Base-by-base conservation (phyloP, 2,113 vertebrate species). In the Arvicanthis niloticus region DNA sequence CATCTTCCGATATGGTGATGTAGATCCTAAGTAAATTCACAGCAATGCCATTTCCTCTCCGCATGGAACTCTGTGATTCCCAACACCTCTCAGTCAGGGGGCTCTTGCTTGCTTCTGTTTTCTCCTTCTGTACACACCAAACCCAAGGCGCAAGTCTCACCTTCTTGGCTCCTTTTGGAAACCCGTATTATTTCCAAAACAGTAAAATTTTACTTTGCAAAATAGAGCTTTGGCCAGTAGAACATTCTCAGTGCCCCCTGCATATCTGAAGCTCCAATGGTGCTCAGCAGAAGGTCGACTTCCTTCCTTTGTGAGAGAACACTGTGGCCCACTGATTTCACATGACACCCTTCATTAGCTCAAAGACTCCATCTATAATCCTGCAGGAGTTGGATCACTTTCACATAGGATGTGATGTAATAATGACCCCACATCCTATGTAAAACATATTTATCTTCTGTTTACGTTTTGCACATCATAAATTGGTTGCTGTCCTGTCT, bases 1-100 rank as follows among this genome's bases (percentile, higher is more conserved):
- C 93, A 93, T 91, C 77, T 96, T 81, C 67, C 29, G 91, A 60
- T 42, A 67, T 87, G 40, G 88, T 88, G 91, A 96, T 91, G 51
- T 76, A 80, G 91, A 82, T 90, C 73, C 88, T 87, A 89, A 93
- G 93, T 60, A 95, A 91, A 77, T 31, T 73, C 81, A 91, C 34
- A 37, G 84, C 26, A n/a, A 51, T 60, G 67, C 40, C 53, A 78
- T 96, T 91, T 96, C 67, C 93, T 82, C 88, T 91, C 45, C 31
- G 48, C 19, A 45, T 3, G 17, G 75, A 48, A 31, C n/a, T 73
- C 40, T 67, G 1, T 5, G 34, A 73, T 77, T 77, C 84, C 67
- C 70, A 62, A 21, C 11, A 29, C 3, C 34, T 90, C 48, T 95
- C 10, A 17, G 31, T 76, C 29, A 19, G 56, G 82, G 24, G 12